A percentile compares a stretch with the other conserved stretches of the same genome.
Conservation (phyloP, 2,888 invertebrate genomes). For the Saturnia pavonia region DNA sequence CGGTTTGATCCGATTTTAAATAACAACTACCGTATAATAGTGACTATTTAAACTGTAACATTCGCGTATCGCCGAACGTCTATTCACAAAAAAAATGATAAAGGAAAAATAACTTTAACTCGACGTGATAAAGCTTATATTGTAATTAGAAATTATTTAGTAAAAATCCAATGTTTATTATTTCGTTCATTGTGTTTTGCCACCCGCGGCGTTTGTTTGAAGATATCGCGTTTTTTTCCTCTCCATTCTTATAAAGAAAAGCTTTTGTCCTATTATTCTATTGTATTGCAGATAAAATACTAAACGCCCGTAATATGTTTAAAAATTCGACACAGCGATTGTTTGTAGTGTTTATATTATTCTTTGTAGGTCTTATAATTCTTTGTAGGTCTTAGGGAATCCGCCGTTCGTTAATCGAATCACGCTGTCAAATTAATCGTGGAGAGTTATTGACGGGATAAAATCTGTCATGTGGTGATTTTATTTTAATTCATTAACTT, state of each 20-base stretch:
- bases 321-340: slow-evolving; percentile 55
- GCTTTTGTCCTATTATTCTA: slow-evolving; percentile 46
- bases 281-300: slow-evolving; percentile 50
- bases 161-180: slow-evolving; percentile 19
- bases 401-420: not conserved
- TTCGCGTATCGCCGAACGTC: not conserved
- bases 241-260: slow-evolving; percentile 1
- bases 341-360: slow-evolving; percentile 24
- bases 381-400: not conserved
- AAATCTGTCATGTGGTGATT: no score
- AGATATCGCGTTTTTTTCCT: slow-evolving; percentile 42
- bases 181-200: slow-evolving; percentile 28
- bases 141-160: not conserved
- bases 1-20: slow-evolving; percentile 7
- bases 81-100: not conserved
- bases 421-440: not conserved
- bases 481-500: no score
- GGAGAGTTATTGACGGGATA: not conserved
- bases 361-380: not conserved
- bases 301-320: slow-evolving; percentile 49
- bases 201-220: slow-evolving; percentile 62
- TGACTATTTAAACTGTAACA: not conserved
- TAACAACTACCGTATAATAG: slow-evolving; percentile 11
- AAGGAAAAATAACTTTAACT: not conserved
- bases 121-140: not conserved